A percentile compares a stretch with the other conserved stretches of the same genome.
phyloP scores from a whole-genome alignment of 2,113 vertebrate species.

The Callospermophilus lateralis region DNA sequence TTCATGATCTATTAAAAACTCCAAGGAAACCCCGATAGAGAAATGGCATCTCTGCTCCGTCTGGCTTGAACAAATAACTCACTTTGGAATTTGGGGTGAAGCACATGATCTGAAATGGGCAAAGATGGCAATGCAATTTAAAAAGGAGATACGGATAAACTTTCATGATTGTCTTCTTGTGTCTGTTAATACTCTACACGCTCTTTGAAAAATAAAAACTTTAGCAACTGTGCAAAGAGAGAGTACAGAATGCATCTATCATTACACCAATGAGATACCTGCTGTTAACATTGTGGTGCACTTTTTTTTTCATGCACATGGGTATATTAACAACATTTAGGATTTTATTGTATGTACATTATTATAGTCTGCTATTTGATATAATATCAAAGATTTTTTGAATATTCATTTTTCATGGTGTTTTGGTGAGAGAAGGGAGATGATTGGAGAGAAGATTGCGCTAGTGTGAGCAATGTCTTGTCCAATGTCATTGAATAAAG shows the following conservation, averaged over 20 bases:
- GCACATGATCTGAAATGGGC: not conserved
- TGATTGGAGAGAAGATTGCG: not conserved
- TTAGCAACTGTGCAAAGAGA: not conserved
- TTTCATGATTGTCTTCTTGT: not conserved
- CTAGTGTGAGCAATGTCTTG: slow-evolving; percentile 16
- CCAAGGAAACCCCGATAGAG: not conserved
- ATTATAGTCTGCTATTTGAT: not conserved
- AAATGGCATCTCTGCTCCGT: not conserved
- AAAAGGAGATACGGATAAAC: not conserved
- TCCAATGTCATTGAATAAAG: not conserved
- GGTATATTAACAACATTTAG: not conserved
- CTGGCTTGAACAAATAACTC: not conserved
- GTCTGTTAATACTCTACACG: not conserved
- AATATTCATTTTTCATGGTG: not conserved
- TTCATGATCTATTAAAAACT: not conserved
- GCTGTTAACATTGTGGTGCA: not conserved
- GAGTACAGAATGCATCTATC: not conserved
- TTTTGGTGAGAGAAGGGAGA: slow-evolving; percentile 16
- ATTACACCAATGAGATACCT: not conserved
- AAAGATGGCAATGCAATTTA: not conserved
- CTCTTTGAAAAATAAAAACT: not conserved
- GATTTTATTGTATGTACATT: not conserved
- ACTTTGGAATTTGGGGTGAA: slow-evolving; percentile 5
- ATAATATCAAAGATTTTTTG: not conserved
- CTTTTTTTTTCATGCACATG: not conserved